Base-by-base conservation (phyloP, 2,797 vertebrate genomes). In the Ambastaia sidthimunki region DNA sequence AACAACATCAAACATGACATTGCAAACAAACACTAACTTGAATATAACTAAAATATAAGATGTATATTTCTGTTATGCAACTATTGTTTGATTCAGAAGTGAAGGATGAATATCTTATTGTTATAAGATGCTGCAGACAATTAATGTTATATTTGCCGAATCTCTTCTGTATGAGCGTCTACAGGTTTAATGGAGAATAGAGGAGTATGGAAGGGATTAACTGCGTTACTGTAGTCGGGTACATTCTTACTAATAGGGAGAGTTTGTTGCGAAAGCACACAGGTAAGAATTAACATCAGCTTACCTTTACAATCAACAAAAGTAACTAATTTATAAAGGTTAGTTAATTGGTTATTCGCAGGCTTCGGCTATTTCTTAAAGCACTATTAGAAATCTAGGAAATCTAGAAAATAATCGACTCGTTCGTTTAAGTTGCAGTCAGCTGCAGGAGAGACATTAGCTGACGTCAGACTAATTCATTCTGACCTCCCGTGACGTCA, bases 181-280 rank as follows among this genome's bases (percentile, higher is more conserved):
- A 93, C 94, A 47, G 93, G 91, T 59, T 92, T 90, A 78, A 95
- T 85, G 80, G 87, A 87, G 90, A 97, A 94, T 0, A 95, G 91
- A 0, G 96, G 97, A 1, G 95, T 90, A 86, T 91, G 94, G 94
- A 99, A 98, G 0, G 96, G 96, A 84, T 97, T 98, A 97, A 85
- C 84, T 95, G 96, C 67, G 93, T 97, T 84, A 98, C 54, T 6
- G 90, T 55, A 18, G 92, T 94, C 15, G 96, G 96, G 87, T 94
- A 98, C 97, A 99, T 98, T 85, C 78, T 69, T 83, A 90, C 84
- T 81, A 85, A 80, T 65, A 85, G 78, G 79, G 82, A 85, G 69
- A 86, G 84, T 85, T 87, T 86, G 59, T 74, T 66, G 37, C 16
- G 34, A 52, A 31, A 41, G 19, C 18, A 60, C 9, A 41, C 15